These are phyloP conservation scores for Patiria pectinifera DNA, from an alignment of 53 echinoderm and acorn worm species.

Conservation along the genomic window DNA sequence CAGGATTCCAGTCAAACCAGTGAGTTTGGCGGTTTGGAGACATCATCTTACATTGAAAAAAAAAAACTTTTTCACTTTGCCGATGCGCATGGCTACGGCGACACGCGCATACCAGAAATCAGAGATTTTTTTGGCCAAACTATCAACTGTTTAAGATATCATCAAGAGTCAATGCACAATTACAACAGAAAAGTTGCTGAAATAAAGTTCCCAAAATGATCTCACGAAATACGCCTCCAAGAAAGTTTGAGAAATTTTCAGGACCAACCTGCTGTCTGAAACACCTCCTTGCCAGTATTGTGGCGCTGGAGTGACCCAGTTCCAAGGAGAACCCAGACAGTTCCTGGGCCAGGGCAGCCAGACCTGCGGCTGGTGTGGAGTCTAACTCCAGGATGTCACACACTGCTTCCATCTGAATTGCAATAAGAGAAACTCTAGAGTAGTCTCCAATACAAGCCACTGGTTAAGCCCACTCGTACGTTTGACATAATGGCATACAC, in stretches of 20 bases:
- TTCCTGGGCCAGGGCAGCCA: constrained; percentile 29
- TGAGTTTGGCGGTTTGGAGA: too few relatives aligned
- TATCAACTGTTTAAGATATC: too few relatives aligned
- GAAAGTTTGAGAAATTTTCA: not conserved
- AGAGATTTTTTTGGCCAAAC: too few relatives aligned
- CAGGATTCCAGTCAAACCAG: too few relatives aligned
- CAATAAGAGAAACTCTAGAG: not conserved
- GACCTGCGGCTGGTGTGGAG: constrained; percentile 31
- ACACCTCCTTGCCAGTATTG: constrained; percentile 49
- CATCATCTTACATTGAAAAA: too few relatives aligned
- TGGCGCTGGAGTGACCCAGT: constrained; percentile 56
- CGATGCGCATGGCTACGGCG: too few relatives aligned
- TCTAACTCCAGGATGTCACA: constrained; percentile 49
- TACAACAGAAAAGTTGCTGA: too few relatives aligned
- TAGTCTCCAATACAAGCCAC: not conserved
- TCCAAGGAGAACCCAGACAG: constrained; percentile 25
- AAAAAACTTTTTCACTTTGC: too few relatives aligned
- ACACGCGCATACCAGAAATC: too few relatives aligned
- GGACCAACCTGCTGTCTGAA: constrained; percentile 59
- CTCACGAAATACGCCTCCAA: too few relatives aligned
- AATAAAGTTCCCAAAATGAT: too few relatives aligned
- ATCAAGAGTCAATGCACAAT: too few relatives aligned
- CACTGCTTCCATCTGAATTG: constrained; percentile 26
- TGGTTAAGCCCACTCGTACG: not conserved
- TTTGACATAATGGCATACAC: not conserved